Base-by-base conservation (phyloP, 2,113 vertebrate species). In the Ceyx melanurus region DNA sequence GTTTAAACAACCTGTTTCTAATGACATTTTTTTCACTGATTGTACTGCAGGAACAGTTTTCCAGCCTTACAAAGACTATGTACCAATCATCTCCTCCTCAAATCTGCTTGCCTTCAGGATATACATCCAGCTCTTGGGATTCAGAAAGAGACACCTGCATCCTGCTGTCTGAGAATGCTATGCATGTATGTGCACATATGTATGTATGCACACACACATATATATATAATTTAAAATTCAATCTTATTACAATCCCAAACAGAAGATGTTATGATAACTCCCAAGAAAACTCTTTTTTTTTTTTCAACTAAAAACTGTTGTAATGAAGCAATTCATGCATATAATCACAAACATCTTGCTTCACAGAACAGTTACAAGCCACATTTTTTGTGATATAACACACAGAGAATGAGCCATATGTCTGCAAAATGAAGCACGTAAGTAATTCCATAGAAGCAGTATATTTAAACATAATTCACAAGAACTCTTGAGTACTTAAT, bases 111-210 rank as follows among this genome's bases (percentile, higher is more conserved):
- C 56, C 74, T 84, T 73, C 53, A 73, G 62, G 62, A 57, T 56
- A 18, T 6, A 40, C 19, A 57, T 50, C 57, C 60, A 54, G 45
- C 62, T 73, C 60, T 74, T 48, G 84, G 9, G 42, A 84, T 64
- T 94, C 78, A 66, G 86, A 75, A 91, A 46, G n/a, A 77, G 25
- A 17, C 71, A 84, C 31, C 37, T 75, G 25, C 74, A 93, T 90
- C 56, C 46, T 82, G n/a, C 33, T 94, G 21, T 48, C 64, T 81
- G 40, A 65, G 53, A 88, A 37, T 10, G 13, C 8, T 64, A 23
- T 3, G 3, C 56, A 51, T 4, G 1, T 28, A 31, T 9, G 37
- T 13, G 25, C 4, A 25, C 0, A 0, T 13, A 42, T 3, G 28
- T 19, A 13, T 14, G 29, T 3, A 25, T 4, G n/a, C 3, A 40